Evolutionary conservation across 1,140 invertebrate species (phyloP).

Genomic region (Battus philenor): DNA sequence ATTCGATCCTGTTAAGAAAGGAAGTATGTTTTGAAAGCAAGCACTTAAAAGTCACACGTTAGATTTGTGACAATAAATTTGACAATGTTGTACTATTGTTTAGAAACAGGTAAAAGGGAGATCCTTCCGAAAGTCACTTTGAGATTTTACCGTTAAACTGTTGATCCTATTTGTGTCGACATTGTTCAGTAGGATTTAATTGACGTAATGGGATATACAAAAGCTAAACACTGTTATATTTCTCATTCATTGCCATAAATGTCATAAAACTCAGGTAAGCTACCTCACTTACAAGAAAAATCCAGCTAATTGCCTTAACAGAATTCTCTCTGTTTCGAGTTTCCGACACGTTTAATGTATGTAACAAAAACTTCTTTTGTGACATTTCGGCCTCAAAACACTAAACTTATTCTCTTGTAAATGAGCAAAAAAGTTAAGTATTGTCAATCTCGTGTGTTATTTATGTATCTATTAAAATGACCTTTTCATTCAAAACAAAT

Average conservation of each 20-base stretch:
- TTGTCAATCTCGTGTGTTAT: no score
- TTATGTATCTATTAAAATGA: no score
- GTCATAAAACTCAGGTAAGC: slow-evolving; percentile 66
- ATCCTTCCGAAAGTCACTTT: slow-evolving; percentile 29
- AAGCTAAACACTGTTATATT: slow-evolving; percentile 26
- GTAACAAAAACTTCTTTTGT: slow-evolving; percentile 39
- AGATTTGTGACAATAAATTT: no score
- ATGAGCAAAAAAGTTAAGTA: no score
- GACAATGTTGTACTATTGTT: no score
- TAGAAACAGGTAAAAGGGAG: slow-evolving; percentile 39
- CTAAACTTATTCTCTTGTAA: not conserved
- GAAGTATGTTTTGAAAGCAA: no score
- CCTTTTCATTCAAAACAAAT: no score
- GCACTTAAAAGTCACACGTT: no score
- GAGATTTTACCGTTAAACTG: slow-evolving; percentile 46
- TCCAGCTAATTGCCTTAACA: slow-evolving; percentile 56
- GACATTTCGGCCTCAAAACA: slow-evolving; percentile 34
- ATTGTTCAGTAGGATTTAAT: slow-evolving; percentile 41
- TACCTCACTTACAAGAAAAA: slow-evolving; percentile 59
- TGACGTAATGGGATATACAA: slow-evolving; percentile 67
- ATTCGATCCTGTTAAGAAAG: no score
- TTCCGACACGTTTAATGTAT: slow-evolving; percentile 42
- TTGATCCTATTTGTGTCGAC: slow-evolving; percentile 52
- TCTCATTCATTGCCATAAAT: slow-evolving; percentile 37
- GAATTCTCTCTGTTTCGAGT: slow-evolving; percentile 43